Evolutionary conservation across 2,797 vertebrate species (phyloP).

Genomic region (Yasuhikotakia modesta): DNA sequence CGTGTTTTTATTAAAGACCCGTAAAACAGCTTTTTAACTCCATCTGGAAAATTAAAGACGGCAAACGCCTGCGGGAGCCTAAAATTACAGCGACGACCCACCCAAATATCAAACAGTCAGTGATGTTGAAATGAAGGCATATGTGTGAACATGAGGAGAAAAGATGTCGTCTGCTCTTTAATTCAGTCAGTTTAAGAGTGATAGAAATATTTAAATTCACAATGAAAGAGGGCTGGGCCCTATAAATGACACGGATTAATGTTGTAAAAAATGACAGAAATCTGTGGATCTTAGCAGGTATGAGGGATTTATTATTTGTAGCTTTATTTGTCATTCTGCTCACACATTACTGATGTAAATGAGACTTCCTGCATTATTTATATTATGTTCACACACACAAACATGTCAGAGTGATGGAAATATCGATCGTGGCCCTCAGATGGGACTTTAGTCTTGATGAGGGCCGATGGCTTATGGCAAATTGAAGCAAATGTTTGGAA

Average conservation of each 20-base stretch:
- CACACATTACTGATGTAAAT: constrained; percentile 42
- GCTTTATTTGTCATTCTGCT: constrained; percentile 24
- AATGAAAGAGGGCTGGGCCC: constrained; percentile 31
- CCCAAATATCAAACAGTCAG: constrained; percentile 17
- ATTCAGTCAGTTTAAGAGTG: constrained; percentile 16
- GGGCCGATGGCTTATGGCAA: constrained; percentile 62
- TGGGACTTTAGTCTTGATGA: constrained; percentile 48
- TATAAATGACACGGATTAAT: constrained; percentile 29
- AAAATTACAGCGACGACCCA: constrained; percentile 1
- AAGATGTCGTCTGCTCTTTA: constrained; percentile 24
- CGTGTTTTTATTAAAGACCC: constrained; percentile 53
- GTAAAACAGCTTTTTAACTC: constrained; percentile 43
- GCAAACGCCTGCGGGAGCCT: constrained; percentile 27
- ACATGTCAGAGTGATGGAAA: constrained; percentile 26
- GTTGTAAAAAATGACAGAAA: background rate
- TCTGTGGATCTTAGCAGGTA: background rate
- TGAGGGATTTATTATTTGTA: constrained; percentile 14
- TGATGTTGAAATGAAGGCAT: constrained; percentile 46
- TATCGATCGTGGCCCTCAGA: constrained; percentile 40
- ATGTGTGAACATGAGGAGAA: constrained; percentile 10
- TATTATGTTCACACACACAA: constrained; percentile 13
- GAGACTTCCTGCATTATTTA: constrained; percentile 21
- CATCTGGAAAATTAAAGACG: constrained; percentile 49
- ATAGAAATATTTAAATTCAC: constrained; percentile 43
- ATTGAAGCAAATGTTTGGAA: constrained; percentile 52